Base-by-base conservation (phyloP, 2,888 invertebrate species). In the Lottia scabra region DNA sequence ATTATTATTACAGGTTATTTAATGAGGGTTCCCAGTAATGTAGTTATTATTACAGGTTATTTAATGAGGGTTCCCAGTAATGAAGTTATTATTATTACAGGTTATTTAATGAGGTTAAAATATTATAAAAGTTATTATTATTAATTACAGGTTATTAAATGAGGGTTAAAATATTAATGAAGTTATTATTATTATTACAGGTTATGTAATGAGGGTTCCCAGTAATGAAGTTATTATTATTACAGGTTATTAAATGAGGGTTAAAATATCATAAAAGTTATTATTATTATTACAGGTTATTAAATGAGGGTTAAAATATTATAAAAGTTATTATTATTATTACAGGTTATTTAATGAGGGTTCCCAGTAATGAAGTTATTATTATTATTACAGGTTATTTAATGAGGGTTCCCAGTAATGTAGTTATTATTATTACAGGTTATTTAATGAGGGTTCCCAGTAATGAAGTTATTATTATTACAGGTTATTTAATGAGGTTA, bases 281-380 rank as follows among this genome's bases (percentile, higher is more conserved):
- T 87, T 44, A 78, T 30, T 30, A 30, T 30, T 30, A 30, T 77
- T 78, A 12, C 75, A 88, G 89, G 87, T 30, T 89, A 87, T 70
- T 72, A 89, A 69, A 88, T 89, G 88, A 77, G 89, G 68, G 86
- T 88, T 16, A n/a, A n/a, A n/a, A n/a, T n/a, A n/a, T n/a, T n/a
- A n/a, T n/a, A n/a, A n/a, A n/a, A n/a, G n/a, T n/a, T n/a, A n/a
- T n/a, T n/a, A n/a, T 30, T 30, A 30, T 30, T 30, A 30, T 77
- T 78, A 12, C 75, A 89, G 89, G 87, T 30, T 89, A 87, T 70
- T 72, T 89, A 68, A 88, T 89, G 88, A 77, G 89, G 68, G 86
- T 86, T 88, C 82, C 84, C 8, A 83, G 82, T 68, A 74, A 79
- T 62, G 84, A 82, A 45, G 83, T 89, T n/a, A 78, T 87, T 44